Percentiles rank a stretch among this genome's conserved stretches.
These are phyloP conservation scores for Psix sp. DNA, from an alignment of 1,140 invertebrate genomes.

Conservation along the genomic window DNA sequence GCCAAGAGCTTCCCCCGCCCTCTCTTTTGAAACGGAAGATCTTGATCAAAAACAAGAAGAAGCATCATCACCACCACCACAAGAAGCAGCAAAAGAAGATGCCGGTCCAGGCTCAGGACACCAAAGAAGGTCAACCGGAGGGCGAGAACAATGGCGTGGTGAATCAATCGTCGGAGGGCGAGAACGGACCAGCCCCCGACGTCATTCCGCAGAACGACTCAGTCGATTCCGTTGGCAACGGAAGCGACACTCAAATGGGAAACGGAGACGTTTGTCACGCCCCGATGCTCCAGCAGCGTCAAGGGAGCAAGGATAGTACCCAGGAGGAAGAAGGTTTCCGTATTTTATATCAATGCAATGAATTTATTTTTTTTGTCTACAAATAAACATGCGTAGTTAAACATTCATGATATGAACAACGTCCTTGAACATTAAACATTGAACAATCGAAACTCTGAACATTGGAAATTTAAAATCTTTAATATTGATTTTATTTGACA, in stretches of 20 bases:
- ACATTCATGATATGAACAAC: too few species aligned
- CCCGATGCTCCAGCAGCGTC: constrained; percentile 80
- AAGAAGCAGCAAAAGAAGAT: constrained; percentile 75
- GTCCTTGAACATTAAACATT: too few species aligned
- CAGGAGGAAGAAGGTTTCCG: constrained; percentile 78
- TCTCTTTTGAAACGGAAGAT: constrained; percentile 91
- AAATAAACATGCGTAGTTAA: too few species aligned
- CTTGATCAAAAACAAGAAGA: constrained; percentile 99
- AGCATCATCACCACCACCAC: constrained; percentile 90
- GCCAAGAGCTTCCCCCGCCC: constrained; percentile 91
- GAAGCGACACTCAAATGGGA: constrained; percentile 73
- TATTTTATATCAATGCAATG: too few species aligned
- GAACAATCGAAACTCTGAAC: too few species aligned
- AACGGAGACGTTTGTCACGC: constrained; percentile 81
- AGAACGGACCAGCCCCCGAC: constrained; percentile 71
- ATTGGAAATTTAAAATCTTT: too few species aligned
- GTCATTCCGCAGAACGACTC: constrained; percentile 71
- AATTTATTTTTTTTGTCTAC: too few species aligned
- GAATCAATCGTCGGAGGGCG: constrained; percentile 66
- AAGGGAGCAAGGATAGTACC: constrained; percentile 81
- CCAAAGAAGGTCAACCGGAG: constrained; percentile 64
- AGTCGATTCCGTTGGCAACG: constrained; percentile 61
- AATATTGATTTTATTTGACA: too few species aligned
- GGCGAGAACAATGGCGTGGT: constrained; percentile 66
- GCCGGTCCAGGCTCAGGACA: constrained; percentile 59